phyloP scores from a whole-genome alignment of 2,797 vertebrate species.

The Limnodromus scolopaceus region DNA sequence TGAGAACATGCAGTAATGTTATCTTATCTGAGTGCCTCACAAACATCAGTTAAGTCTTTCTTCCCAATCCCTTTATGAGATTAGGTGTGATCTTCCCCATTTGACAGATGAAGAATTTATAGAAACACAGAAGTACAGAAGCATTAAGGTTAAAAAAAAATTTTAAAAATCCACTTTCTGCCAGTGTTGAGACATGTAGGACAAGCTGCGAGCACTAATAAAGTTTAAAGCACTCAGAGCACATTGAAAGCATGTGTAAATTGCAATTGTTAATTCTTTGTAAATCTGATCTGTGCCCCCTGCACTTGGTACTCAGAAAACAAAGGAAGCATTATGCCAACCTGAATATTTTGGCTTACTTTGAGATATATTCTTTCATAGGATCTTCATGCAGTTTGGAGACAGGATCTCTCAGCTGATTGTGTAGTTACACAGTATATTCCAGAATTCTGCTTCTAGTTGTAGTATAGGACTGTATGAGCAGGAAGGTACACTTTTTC shows the following conservation, averaged over 20 bases:
- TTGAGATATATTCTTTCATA: not conserved
- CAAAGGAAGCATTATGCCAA: not conserved
- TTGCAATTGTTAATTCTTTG: not conserved
- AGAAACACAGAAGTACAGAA: not conserved
- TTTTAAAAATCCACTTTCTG: not conserved
- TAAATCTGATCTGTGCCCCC: not conserved
- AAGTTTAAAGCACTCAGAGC: not conserved
- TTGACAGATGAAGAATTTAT: conserved; percentile 39
- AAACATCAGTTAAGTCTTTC: conserved; percentile 57
- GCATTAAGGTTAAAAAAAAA: not conserved
- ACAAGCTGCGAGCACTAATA: not conserved
- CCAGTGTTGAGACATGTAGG: not conserved
- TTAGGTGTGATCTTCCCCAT: conserved; percentile 9
- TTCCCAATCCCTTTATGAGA: conserved; percentile 28
- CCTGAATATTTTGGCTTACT: not conserved
- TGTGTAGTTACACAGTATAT: not conserved
- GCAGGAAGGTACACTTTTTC: not conserved
- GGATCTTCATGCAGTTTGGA: not conserved
- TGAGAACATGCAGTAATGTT: conserved; percentile 10
- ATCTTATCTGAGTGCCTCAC: conserved; percentile 38
- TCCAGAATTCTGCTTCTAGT: not conserved
- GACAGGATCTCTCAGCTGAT: not conserved
- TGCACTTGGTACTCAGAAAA: not conserved
- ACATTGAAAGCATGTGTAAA: not conserved
- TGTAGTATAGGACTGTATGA: not conserved